Evolutionary conservation across 2,888 invertebrate genomes (phyloP).

Genomic region (Drosophila trichaetosa): DNA sequence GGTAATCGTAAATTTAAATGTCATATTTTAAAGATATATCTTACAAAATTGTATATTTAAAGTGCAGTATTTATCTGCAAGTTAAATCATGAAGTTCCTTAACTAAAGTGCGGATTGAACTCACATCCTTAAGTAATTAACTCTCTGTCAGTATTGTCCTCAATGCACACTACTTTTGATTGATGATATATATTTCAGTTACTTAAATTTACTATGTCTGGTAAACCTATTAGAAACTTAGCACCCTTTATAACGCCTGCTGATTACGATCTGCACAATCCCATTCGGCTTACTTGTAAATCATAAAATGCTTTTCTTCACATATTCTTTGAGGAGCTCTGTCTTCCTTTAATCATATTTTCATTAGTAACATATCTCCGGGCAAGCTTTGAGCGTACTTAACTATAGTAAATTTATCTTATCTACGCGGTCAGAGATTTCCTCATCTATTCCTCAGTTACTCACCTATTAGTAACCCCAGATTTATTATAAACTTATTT

Average conservation of each 20-base stretch:
- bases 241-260: background rate
- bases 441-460: rapidly evolving
- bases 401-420: background rate
- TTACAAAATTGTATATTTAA: background rate
- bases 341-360: background rate
- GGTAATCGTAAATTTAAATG: background rate
- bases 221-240: background rate
- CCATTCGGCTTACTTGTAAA: background rate
- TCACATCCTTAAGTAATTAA: background rate
- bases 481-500: background rate
- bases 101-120: background rate
- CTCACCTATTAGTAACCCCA: background rate
- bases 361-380: background rate
- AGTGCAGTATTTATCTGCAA: background rate
- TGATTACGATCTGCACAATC: background rate
- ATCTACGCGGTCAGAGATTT: background rate
- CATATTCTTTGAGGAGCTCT: background rate
- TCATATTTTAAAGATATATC: background rate
- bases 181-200: background rate
- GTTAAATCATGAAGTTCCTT: background rate
- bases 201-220: background rate
- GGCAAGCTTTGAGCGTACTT: background rate
- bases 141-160: no score
- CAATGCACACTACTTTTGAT: background rate
- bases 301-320: background rate